Base-by-base conservation (phyloP, 1,140 invertebrate species). In the Diabrotica virgifera region DNA sequence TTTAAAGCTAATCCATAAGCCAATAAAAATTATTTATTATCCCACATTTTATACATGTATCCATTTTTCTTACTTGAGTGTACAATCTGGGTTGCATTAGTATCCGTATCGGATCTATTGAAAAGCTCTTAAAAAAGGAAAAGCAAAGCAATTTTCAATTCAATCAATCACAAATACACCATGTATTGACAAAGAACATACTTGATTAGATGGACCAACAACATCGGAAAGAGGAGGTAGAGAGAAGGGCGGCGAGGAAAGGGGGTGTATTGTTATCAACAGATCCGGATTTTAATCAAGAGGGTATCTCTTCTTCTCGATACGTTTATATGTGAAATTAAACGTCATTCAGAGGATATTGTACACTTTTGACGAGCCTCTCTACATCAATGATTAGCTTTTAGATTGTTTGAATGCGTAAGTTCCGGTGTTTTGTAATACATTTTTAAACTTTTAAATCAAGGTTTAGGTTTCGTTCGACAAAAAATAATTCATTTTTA, bases 261-360 rank as follows among this genome's bases (percentile, higher is more conserved):
- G 62, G 59, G 66, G 67, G 65, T 60, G 65, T 38, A 71, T 72
- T 72, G 71, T 72, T 57, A 57, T 36, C 36, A 6, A 2, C 10
- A 36, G 55, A 40, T 36, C 65, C 63, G 63, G 69, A 69, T 71
- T 71, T 72, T 71, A 72, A 71, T 71, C 69, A 72, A 67, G 53
- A 64, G 67, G 65, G 66, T 52, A 62, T 59, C 69, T 72, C 71
- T 69, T 69, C 65, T 65, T n/a, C 40, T 46, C 40, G 40, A 46
- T 61, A 24, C 55, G 59, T 59, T 66, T 67, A 72, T 72, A 72
- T 72, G 69, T 72, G 67, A 63, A 72, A 71, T 72, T 72, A 71
- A 69, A 71, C 65, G 71, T 71, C 71, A 71, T 72, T 72, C 69
- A 70, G 66, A 70, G 63, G 70, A 70, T 70, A 72, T 72, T 70